phyloP scores from a whole-genome alignment of 1,140 invertebrate species.

The Drosophila equinoxialis region DNA sequence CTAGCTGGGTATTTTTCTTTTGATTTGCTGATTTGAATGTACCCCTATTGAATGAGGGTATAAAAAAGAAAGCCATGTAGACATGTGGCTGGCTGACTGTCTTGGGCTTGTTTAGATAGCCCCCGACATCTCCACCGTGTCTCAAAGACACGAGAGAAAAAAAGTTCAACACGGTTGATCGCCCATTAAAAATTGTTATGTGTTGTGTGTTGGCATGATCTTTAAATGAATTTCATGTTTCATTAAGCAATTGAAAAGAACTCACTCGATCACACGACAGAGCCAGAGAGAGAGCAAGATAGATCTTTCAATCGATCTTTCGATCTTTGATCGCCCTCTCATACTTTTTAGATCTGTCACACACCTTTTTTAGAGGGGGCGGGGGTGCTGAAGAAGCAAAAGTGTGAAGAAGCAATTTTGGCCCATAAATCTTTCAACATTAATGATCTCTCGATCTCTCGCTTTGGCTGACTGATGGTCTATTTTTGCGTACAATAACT shows the following conservation, averaged over 20 bases:
- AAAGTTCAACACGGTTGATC: constrained; percentile 58
- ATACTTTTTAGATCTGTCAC: constrained; percentile 40
- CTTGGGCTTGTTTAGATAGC: constrained; percentile 29
- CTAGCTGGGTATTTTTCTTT: neutral
- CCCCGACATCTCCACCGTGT: constrained; percentile 31
- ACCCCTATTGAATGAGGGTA: neutral
- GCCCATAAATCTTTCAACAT: constrained; percentile 61
- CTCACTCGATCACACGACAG: constrained; percentile 29
- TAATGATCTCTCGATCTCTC: constrained; percentile 1
- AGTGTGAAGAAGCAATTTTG: constrained; percentile 27
- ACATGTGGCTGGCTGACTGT: constrained; percentile 26
- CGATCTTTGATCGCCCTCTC: constrained; percentile 3
- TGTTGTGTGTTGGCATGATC: constrained; percentile 9
- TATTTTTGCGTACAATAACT: constrained; percentile 46
- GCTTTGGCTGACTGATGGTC: constrained; percentile 46
- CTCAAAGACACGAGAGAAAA: constrained; percentile 22
- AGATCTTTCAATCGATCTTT: constrained; percentile 1
- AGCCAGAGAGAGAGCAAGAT: too few species aligned
- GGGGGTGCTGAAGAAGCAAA: neutral
- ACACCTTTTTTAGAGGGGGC: constrained; percentile 8
- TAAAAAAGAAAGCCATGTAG: constrained; percentile 50
- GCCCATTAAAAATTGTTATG: constrained; percentile 55
- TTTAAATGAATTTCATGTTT: constrained; percentile 60
- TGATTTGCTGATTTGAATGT: neutral
- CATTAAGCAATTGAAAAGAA: constrained; percentile 47